Base-by-base conservation (phyloP, 92 coral and sea anemone species). In the Porites lobata region DNA sequence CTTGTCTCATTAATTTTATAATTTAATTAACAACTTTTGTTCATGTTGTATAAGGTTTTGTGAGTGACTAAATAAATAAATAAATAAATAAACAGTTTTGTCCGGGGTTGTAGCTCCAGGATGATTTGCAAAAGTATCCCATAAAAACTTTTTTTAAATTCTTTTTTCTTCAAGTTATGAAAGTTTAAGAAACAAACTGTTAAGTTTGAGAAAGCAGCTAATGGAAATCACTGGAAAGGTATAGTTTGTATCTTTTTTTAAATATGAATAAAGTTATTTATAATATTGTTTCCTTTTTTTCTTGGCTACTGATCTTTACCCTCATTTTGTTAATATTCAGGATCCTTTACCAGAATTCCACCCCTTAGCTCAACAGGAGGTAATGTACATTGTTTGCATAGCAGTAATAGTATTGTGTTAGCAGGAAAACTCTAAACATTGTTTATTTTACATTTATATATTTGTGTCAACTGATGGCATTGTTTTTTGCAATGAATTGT, bases 171-270 rank as follows among this genome's bases (percentile, higher is more conserved):
- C 47, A 38, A 98, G 99, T 82, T 96, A 98, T 90, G 99, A 98
- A 89, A 91, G 95, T 74, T 85, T 98, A 19, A 90, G 96, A 70
- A 96, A 84, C 91, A 98, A 92, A 69, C 90, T 98, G 21, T 83
- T 88, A 7, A 91, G 90, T 71, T 75, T 98, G 66, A 88, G 99
- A 63, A 93, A 95, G 85, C 99, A 98, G 85, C 70, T 98, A 78
- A 95, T 94, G 94, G 99, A 98, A 57, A 98, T 98, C 32, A 98
- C 99, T 18, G 99, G 99, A 63, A 95, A 98, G 98, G 99, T 95
- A 89, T 50, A 56, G 18, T 24, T 65, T 4, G 7, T 10, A 51
- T 13, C 17, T 63, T 50, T 13, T 13, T n/a, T 47, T 22, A 32
- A 11, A 1, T 9, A 7, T 38, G 47, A 38, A 38, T 38, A 58